Evolutionary conservation across 2,888 invertebrate species (phyloP).

Genomic region (Cartodere bifasciata): DNA sequence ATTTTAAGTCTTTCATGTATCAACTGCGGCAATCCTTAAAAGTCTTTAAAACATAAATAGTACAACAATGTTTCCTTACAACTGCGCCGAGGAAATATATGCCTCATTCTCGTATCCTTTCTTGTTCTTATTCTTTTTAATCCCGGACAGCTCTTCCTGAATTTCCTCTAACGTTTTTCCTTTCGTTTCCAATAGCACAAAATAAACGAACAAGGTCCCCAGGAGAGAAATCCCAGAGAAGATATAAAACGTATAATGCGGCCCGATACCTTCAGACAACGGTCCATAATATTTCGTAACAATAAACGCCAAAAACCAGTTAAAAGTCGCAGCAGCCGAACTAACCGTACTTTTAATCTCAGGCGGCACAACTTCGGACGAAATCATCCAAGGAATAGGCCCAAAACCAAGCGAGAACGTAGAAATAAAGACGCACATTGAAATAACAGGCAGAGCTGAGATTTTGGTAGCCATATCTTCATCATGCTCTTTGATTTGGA

Average conservation of each 20-base stretch:
- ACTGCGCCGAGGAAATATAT: no score
- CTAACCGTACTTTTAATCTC: constrained; percentile 65
- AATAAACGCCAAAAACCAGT: constrained; percentile 68
- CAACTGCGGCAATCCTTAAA: no score
- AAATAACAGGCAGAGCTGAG: constrained; percentile 61
- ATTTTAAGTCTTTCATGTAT: no score
- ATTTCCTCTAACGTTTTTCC: constrained; percentile 38
- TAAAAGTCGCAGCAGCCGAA: constrained; percentile 66
- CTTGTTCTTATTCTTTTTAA: no score
- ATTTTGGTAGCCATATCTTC: constrained; percentile 38
- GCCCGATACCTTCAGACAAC: constrained; percentile 42
- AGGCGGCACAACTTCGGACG: constrained; percentile 67
- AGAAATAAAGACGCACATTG: constrained; percentile 61
- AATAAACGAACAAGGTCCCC: constrained; percentile 53
- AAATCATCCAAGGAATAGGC: constrained; percentile 79
- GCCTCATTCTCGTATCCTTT: no score
- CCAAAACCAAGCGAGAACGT: constrained; percentile 75
- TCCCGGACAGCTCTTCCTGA: no score
- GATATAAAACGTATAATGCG: constrained; percentile 58
- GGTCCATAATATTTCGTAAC: constrained; percentile 61
- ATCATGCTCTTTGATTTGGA: constrained; percentile 36
- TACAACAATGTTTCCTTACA: no score
- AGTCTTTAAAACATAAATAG: no score
- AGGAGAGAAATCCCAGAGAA: constrained; percentile 53
- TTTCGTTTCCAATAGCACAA: constrained; percentile 55